Evolutionary conservation across 2,113 vertebrate species (phyloP), one percentile per base, ranked within the genome.

Genomic region (Centropristis striata): DNA sequence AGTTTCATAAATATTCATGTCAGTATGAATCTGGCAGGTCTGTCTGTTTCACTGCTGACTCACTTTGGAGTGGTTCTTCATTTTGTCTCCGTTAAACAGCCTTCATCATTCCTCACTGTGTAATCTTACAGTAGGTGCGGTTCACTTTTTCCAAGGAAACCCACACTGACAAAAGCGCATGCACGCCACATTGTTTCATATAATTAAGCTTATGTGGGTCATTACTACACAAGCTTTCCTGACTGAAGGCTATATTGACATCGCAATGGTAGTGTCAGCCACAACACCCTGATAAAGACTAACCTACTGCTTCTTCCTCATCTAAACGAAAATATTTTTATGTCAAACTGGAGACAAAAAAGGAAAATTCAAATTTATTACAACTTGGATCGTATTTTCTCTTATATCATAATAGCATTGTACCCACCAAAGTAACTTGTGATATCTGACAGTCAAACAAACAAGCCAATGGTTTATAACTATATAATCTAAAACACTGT

Each of bases 1-100:
- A 72, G 36, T 49, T 70, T 42, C 71, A 78, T 76, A 65, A 81
- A 88, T 81, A 84, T 86, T 80, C 44, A 88, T n/a, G 63, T 16
- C 39, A 28, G 55, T 70, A 14, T 71, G 53, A 75, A 65, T 67
- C 49, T 53, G 37, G 66, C 32, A 55, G 41, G 32, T 18, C 47
- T 46, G 51, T 71, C 58, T 18, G 25, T 16, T 75, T 75, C 42
- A 36, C 14, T 44, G 64, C 76, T 61, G 61, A 85, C 72, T 86
- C 80, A 69, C 75, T 74, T 65, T 54, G 50, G n/a, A 50, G 36
- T 15, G 4, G 0, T 28, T 67, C 37, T 36, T 73, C 21, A 55
- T 78, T 68, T 32, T 25, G 27, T 82, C 64, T 71, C 28, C 53
- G 27, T 71, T 75, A 39, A 72, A 61, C 76, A 58, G 65, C 41